phyloP scores from a whole-genome alignment of 2,888 invertebrate genomes.

The Crepidodera aurea region DNA sequence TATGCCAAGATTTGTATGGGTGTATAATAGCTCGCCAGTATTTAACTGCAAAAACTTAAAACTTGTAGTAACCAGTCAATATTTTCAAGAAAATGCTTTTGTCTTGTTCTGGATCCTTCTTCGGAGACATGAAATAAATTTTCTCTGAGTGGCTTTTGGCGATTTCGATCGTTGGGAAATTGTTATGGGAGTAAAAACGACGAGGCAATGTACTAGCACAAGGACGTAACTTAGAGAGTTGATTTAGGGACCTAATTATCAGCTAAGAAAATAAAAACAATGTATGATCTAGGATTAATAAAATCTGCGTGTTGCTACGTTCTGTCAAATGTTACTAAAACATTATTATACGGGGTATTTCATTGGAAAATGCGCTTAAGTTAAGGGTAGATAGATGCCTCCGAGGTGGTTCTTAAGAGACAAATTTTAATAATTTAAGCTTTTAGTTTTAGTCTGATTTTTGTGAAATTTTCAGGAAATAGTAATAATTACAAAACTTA shows the following conservation, averaged over 20 bases:
- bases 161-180: constrained; percentile 11
- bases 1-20: constrained; percentile 14
- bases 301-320: too few species aligned
- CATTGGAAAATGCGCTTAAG: too few species aligned
- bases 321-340: too few species aligned
- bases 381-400: too few species aligned
- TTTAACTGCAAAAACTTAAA: constrained; percentile 13
- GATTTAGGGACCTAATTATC: background rate
- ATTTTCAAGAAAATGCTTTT: constrained; percentile 16
- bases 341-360: too few species aligned
- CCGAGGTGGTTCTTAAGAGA: too few species aligned
- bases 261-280: too few species aligned
- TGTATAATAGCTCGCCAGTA: constrained; percentile 13
- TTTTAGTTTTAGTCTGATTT: too few species aligned
- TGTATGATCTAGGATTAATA: too few species aligned
- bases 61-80: constrained; percentile 12
- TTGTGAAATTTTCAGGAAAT: too few species aligned
- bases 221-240: background rate
- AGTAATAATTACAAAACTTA: too few species aligned
- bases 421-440: too few species aligned
- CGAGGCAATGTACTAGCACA: background rate
- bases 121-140: constrained; percentile 16
- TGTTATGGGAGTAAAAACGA: constrained; percentile 12
- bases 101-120: constrained; percentile 20
- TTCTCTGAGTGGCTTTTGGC: constrained; percentile 11